Evolutionary conservation across 1,140 invertebrate genomes (phyloP), one percentile per base, ranked within the genome.

Genomic region (Drosophila grimshawi): DNA sequence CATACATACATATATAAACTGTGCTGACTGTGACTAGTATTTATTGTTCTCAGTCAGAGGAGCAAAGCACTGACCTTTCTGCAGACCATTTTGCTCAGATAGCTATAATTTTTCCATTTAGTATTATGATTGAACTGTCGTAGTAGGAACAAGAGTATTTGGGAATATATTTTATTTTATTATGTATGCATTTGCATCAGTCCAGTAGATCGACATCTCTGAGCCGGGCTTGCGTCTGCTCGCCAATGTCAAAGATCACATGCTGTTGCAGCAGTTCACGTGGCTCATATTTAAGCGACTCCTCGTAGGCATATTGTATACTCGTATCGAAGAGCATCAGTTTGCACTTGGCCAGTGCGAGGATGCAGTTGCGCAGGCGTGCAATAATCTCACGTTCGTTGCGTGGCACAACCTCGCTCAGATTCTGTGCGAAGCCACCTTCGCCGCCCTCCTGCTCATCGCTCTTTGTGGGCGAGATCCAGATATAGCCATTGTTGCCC

Each of bases 401-500:
- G 66, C 93, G 93, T 5, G 94, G 93, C 49, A 99, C 94, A 2
- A 95, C 94, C 78, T 95, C 93, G 6, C 95, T 95, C n/a, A 97
- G 92, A 93, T 97, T 96, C 82, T 97, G 95, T 2, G 95, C 94
- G 88, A 97, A 97, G 10, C 97, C 97, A 57, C 96, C 97, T 45
- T 95, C 95, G 37, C 95, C 95, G 37, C 95, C 95, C 32, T 95
- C 94, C 76, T 96, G 95, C 7, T 95, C 94, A 5, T 94, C 93
- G 11, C 93, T 93, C 43, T 93, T 90, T 55, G 94, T 95, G 10
- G 97, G 97, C 62, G 95, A 96, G 53, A 99, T 97, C 98, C 98
- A 99, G 59, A 99, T 96, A 79, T 96, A 99, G 0, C 99, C 99
- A 93, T 99, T 99, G 80, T 98, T 98, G 5, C 98, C 98, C 5